Evolutionary conservation across 2,797 vertebrate genomes (phyloP), one percentile per base, ranked within the genome.

Genomic region (Paramormyrops hopkinsi): DNA sequence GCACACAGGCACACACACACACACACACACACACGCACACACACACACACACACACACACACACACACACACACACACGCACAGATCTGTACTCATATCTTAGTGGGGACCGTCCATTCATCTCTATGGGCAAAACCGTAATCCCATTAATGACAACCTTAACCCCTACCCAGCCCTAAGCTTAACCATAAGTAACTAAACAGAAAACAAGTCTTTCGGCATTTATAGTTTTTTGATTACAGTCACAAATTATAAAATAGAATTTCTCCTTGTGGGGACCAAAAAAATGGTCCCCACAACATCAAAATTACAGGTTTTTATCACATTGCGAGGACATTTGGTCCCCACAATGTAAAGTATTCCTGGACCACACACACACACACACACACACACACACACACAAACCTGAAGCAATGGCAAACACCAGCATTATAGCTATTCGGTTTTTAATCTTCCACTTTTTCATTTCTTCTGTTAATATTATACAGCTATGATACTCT

Each of bases 1-100:
- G 17, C 50, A 19, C 59, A 8, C 19, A 56, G 1, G 0, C 51
- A 54, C 12, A 62, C 33, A 33, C 44, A 50, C 5, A 44, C 25
- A 6, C 4, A 4, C n/a, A 0, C 17, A 92, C 93, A 91, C 89
- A 92, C 92, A 89, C 91, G 91, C 90, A 88, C 89, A 37, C 0
- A 0, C 12, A 25, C 33, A 33, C 11, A 29, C 12, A 59, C 46
- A 14, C 3, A 9, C 11, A 1, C 53, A 92, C 93, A 91, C 89
- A 91, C 92, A 88, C 91, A 92, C 90, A 86, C 33, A 33, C 46
- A 33, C 14, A 62, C 11, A 3, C 50, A 51, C 2, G 0, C 50
- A 19, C 0, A 25, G n/a, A 11, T 25, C 8, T 62, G n/a, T 62
- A 62, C 22, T 9, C 56, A 22, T 62, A 7, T 22, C 56, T 62